A percentile compares a stretch with the other conserved stretches of the same genome.
Evolutionary conservation across 2,888 invertebrate genomes (phyloP).

Genomic region (Cheilosia vernalis): DNA sequence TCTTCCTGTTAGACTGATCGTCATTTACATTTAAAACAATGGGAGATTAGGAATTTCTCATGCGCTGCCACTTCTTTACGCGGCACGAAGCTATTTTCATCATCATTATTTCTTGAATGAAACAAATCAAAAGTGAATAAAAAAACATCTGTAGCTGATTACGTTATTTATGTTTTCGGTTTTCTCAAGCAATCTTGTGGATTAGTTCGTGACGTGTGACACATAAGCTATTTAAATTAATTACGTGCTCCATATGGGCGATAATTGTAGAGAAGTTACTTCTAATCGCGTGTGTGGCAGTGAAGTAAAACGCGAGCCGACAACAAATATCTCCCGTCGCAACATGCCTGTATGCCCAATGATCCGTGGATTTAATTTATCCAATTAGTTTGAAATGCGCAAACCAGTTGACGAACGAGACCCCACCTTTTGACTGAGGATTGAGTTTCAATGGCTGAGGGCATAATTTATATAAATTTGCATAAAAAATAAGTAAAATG

Average conservation of each 20-base stretch:
- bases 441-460: slow-evolving; percentile 2
- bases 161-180: slow-evolving; percentile 49
- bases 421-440: slow-evolving; percentile 27
- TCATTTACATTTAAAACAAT: background rate
- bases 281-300: background rate
- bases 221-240: slow-evolving; percentile 56
- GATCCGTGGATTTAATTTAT: slow-evolving; percentile 54
- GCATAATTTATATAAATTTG: slow-evolving; percentile 44
- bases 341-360: slow-evolving; percentile 34
- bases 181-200: slow-evolving; percentile 48
- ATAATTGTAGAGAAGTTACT: slow-evolving; percentile 33
- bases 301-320: background rate
- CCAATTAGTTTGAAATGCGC: slow-evolving; percentile 52
- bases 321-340: background rate
- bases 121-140: slow-evolving; percentile 11
- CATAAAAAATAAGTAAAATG: slow-evolving; percentile 42
- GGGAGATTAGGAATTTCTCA: background rate
- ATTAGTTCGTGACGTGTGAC: slow-evolving; percentile 45
- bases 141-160: slow-evolving; percentile 36
- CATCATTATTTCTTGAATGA: slow-evolving; percentile 15
- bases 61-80: background rate
- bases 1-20: background rate
- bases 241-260: slow-evolving; percentile 44
- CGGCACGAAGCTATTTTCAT: background rate
- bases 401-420: slow-evolving; percentile 27